Conservation (phyloP, 2,113 vertebrate genomes). For the Tauraco erythrolophus region DNA sequence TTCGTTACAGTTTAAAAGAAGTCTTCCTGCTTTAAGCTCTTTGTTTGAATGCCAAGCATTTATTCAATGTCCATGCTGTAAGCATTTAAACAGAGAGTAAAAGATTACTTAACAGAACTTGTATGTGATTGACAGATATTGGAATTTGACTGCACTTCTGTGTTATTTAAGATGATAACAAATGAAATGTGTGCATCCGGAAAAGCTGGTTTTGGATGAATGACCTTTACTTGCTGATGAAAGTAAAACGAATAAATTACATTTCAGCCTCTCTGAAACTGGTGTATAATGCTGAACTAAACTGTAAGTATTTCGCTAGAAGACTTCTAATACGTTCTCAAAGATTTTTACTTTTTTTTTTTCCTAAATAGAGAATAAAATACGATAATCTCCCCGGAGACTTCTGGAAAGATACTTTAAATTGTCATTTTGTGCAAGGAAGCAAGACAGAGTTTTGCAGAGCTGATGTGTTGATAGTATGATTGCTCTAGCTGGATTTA, state of each 20-base stretch:
- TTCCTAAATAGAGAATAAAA: constrained; percentile 16
- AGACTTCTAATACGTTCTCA: constrained; percentile 5
- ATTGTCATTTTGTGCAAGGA: constrained; percentile 39
- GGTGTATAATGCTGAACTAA: not conserved
- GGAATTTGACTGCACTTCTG: not conserved
- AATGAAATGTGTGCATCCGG: constrained; percentile 9
- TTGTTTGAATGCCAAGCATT: not conserved
- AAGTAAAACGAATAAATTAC: constrained; percentile 52
- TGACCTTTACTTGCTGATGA: constrained; percentile 42
- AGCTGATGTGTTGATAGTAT: constrained; percentile 22
- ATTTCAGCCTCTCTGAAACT: constrained; percentile 25
- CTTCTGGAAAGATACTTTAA: constrained; percentile 46
- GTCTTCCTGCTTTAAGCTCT: not conserved
- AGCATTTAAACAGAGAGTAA: not conserved
- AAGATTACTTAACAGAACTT: not conserved
- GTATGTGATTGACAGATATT: not conserved
- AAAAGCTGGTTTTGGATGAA: constrained; percentile 30
- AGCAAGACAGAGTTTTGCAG: constrained; percentile 6
- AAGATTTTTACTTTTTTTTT: not conserved
- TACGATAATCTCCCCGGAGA: not conserved
- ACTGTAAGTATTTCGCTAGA: constrained; percentile 2
- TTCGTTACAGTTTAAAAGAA: not conserved
- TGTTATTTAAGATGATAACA: constrained; percentile 31
- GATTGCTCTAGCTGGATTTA: constrained; percentile 18
- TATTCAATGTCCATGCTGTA: not conserved